Evolutionary conservation across 2,797 vertebrate genomes (phyloP).

Genomic region (Syngnathus acus): DNA sequence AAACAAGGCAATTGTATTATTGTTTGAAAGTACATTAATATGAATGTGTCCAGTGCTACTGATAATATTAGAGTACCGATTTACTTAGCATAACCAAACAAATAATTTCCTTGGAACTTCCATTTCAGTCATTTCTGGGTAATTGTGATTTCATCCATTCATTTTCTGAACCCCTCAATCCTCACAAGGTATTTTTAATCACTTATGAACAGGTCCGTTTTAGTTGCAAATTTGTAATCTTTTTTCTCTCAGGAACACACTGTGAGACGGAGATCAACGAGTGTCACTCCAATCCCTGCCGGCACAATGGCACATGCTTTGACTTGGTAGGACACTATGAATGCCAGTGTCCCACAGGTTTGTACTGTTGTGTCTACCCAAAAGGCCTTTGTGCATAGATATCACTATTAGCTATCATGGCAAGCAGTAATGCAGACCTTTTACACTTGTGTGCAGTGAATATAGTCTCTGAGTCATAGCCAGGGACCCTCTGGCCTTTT

Average conservation of each 20-base stretch:
- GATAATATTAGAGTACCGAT: not conserved
- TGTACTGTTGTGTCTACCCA: constrained; percentile 13
- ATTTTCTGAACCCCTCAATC: too few relatives aligned
- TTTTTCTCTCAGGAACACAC: constrained; percentile 56
- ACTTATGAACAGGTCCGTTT: not conserved
- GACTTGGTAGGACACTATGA: constrained; percentile 60
- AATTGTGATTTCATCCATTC: not conserved
- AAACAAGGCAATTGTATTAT: not conserved
- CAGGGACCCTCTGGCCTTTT: constrained; percentile 18
- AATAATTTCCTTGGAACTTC: not conserved
- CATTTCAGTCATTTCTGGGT: not conserved
- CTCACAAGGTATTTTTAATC: not conserved
- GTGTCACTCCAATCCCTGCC: constrained; percentile 69
- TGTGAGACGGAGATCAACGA: constrained; percentile 69
- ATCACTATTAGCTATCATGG: constrained; percentile 12
- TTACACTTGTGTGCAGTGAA: constrained; percentile 14
- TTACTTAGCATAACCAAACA: not conserved
- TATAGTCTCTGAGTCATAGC: constrained; percentile 11
- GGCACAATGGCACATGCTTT: constrained; percentile 69
- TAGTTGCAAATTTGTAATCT: not conserved
- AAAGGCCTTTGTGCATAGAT: constrained; percentile 13
- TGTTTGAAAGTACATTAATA: not conserved
- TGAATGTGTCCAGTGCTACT: not conserved
- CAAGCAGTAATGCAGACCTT: constrained; percentile 10
- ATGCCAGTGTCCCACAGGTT: constrained; percentile 76